Conservation (phyloP, 1,140 invertebrate species). For the Cherax quadricarinatus region DNA sequence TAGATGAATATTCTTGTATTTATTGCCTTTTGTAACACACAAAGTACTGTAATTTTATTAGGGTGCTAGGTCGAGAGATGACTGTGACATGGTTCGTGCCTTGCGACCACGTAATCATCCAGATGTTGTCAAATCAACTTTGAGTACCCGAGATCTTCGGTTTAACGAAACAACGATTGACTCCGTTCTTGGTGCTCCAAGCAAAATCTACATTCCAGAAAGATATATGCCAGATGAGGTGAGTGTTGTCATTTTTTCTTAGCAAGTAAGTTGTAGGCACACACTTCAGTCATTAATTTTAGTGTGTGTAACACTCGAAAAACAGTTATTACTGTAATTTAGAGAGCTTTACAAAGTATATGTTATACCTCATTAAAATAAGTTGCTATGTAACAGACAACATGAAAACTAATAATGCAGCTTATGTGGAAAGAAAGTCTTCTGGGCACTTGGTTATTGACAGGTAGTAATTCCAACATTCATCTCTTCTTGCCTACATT, state of each 20-base stretch:
- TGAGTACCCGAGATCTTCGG: constrained; percentile 82
- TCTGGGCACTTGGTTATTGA: too few relatives aligned
- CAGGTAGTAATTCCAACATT: too few relatives aligned
- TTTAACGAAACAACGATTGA: constrained; percentile 89
- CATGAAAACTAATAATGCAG: too few relatives aligned
- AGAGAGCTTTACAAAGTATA: too few relatives aligned
- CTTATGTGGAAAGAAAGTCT: too few relatives aligned
- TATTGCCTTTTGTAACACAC: neutral
- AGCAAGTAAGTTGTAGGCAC: neutral
- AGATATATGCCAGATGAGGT: constrained; percentile 93
- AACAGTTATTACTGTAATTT: too few relatives aligned
- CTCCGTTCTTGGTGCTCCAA: constrained; percentile 88
- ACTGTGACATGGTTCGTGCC: constrained; percentile 90
- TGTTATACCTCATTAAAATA: too few relatives aligned
- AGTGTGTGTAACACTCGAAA: too few relatives aligned
- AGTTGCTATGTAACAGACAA: too few relatives aligned
- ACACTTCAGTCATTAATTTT: neutral
- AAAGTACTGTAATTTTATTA: constrained; percentile 73
- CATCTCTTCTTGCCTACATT: too few relatives aligned
- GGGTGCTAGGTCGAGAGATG: constrained; percentile 85
- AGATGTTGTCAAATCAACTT: constrained; percentile 88
- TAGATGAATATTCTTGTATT: neutral
- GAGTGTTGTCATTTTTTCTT: constrained; percentile 61
- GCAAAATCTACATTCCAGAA: constrained; percentile 94
- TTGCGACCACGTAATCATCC: constrained; percentile 83